Conservation (phyloP, 64 coral and sea anemone genomes). For the Pocillopora damicornis region DNA sequence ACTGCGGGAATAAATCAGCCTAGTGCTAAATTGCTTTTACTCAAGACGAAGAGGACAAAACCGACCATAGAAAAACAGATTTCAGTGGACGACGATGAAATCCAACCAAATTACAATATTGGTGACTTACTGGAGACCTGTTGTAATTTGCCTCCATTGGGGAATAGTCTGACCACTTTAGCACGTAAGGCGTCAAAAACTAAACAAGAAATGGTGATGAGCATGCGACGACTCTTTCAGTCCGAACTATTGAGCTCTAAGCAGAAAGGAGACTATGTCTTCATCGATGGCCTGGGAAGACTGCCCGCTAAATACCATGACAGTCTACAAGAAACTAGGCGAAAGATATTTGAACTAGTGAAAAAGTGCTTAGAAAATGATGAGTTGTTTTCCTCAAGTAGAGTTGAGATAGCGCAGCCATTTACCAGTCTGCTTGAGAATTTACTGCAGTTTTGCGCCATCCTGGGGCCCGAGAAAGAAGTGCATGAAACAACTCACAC, state of each 20-base stretch:
- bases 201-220: slow-evolving; percentile 2
- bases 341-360: not conserved
- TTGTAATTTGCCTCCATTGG: not conserved
- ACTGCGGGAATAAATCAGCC: not conserved
- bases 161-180: not conserved
- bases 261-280: not conserved
- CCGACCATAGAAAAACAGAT: not conserved
- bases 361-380: not conserved
- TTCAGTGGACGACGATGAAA: not conserved
- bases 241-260: not conserved
- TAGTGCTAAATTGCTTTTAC: not conserved
- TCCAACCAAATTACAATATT: not conserved
- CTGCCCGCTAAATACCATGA: slow-evolving; percentile 10
- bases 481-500: not conserved
- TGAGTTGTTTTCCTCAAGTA: not conserved
- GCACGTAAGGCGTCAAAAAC: not conserved
- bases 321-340: not conserved
- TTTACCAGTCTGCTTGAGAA: not conserved
- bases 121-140: not conserved
- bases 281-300: slow-evolving; percentile 4
- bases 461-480: not conserved
- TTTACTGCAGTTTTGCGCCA: not conserved
- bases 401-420: no score
- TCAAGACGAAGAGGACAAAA: slow-evolving; percentile 22
- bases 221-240: not conserved